Conservation (phyloP, 2,113 vertebrate species). For the Saccopteryx bilineata region DNA sequence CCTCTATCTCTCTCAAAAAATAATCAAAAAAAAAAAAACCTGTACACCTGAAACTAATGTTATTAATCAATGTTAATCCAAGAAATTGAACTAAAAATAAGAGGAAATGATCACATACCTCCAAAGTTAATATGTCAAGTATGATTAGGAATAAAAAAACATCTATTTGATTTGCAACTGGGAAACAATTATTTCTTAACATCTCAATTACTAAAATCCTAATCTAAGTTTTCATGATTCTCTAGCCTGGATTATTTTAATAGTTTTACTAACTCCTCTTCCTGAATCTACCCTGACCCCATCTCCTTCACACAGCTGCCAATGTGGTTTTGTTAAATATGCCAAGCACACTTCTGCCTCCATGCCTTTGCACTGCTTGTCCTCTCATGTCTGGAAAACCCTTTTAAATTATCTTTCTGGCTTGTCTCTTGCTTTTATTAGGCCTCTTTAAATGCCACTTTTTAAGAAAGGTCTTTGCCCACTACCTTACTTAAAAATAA, state of each 20-base stretch:
- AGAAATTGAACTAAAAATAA: not conserved
- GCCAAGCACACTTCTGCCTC: not conserved
- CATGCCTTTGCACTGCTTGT: not conserved
- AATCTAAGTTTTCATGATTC: not conserved
- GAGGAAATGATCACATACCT: not conserved
- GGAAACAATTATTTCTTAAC: constrained; percentile 23
- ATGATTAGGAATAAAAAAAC: not conserved
- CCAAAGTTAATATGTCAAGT: not conserved
- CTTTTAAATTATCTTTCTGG: not conserved
- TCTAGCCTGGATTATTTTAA: not conserved
- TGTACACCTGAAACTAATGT: not conserved
- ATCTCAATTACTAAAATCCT: not conserved
- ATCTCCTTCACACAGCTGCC: not conserved
- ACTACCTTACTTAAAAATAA: not conserved
- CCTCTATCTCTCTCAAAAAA: no score
- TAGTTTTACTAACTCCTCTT: constrained; percentile 7
- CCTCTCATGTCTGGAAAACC: not conserved
- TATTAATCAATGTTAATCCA: not conserved
- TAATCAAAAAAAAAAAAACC: no score
- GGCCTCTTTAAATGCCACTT: not conserved
- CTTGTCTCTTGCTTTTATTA: not conserved
- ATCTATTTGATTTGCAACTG: not conserved
- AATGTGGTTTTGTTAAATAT: not conserved
- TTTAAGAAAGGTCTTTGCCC: not conserved
- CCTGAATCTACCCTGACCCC: not conserved